These are phyloP conservation scores for Siphamia tubifer DNA, from an alignment of 2,113 vertebrate species.

Conservation along the genomic window DNA sequence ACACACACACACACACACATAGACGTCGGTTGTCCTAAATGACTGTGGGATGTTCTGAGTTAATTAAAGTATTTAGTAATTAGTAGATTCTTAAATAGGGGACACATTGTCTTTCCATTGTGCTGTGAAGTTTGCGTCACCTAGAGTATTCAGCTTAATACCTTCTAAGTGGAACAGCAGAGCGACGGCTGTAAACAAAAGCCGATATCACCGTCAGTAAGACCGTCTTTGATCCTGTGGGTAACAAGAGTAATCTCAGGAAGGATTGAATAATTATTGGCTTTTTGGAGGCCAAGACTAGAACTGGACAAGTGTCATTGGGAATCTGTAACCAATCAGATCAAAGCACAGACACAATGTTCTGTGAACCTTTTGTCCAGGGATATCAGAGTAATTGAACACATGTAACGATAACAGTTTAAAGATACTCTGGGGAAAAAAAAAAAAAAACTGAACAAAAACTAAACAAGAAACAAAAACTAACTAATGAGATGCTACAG, in stretches of 20 bases:
- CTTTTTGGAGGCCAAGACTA: neutral
- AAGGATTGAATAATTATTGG: slow-evolving; percentile 32
- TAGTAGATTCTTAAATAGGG: slow-evolving; percentile 29
- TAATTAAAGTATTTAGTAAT: slow-evolving; percentile 50
- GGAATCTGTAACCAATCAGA: neutral
- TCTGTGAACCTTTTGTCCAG: neutral
- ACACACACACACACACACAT: neutral
- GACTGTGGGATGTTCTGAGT: neutral
- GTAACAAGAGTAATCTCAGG: slow-evolving; percentile 32
- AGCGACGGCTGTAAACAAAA: slow-evolving; percentile 10
- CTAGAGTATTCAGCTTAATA: slow-evolving; percentile 4
- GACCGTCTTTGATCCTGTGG: neutral
- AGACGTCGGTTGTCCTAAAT: neutral
- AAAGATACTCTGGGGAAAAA: too few species aligned
- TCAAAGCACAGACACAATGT: neutral
- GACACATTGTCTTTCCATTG: slow-evolving; percentile 31
- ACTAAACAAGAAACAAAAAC: neutral
- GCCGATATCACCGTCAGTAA: slow-evolving; percentile 12
- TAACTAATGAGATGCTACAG: neutral
- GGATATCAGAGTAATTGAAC: too few species aligned
- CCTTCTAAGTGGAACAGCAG: slow-evolving; percentile 18
- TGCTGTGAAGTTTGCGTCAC: slow-evolving; percentile 17
- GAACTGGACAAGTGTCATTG: neutral
- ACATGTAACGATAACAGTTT: too few species aligned
- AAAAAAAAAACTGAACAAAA: neutral